phyloP scores from a whole-genome alignment of 2,113 vertebrate genomes.

The Jacana jacana region DNA sequence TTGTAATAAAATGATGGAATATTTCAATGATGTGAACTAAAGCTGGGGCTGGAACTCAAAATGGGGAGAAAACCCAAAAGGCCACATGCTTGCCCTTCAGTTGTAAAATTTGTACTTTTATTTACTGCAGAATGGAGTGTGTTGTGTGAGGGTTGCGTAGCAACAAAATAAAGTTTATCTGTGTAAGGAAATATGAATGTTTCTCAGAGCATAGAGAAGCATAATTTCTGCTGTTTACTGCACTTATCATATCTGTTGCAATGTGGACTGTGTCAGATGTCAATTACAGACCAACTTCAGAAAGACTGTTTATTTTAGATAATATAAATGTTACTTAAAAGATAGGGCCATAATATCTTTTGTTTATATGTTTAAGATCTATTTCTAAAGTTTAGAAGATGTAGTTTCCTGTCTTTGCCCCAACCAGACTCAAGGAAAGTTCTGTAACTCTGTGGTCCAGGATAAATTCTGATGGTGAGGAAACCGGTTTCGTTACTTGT shows the following conservation, averaged over 20 bases:
- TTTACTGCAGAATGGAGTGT: conserved; percentile 55
- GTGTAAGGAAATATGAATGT: conserved; percentile 62
- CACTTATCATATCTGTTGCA: conserved; percentile 64
- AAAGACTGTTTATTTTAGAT: conserved; percentile 73
- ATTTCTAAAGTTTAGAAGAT: conserved; percentile 69
- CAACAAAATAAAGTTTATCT: conserved; percentile 75
- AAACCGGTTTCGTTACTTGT: neutral
- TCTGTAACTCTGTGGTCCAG: neutral
- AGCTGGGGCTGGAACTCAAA: conserved; percentile 63
- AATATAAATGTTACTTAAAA: conserved; percentile 75
- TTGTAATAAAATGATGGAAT: conserved; percentile 54
- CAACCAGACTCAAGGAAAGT: conserved; percentile 41
- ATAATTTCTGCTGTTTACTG: conserved; percentile 66
- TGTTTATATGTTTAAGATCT: conserved; percentile 64
- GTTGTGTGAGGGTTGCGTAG: conserved; percentile 68
- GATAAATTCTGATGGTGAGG: conserved; percentile 18
- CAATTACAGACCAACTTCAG: conserved; percentile 62
- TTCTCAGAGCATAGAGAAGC: conserved; percentile 57
- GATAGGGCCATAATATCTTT: conserved; percentile 56
- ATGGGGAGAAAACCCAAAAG: conserved; percentile 46
- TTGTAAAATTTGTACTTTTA: conserved; percentile 71
- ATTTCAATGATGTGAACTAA: conserved; percentile 60
- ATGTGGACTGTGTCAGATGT: conserved; percentile 65
- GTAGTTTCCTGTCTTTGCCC: conserved; percentile 64
- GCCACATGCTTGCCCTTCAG: conserved; percentile 46